Evolutionary conservation across 2,888 invertebrate genomes (phyloP), one percentile per base, ranked within the genome.

Genomic region (Zootermopsis nevadensis): DNA sequence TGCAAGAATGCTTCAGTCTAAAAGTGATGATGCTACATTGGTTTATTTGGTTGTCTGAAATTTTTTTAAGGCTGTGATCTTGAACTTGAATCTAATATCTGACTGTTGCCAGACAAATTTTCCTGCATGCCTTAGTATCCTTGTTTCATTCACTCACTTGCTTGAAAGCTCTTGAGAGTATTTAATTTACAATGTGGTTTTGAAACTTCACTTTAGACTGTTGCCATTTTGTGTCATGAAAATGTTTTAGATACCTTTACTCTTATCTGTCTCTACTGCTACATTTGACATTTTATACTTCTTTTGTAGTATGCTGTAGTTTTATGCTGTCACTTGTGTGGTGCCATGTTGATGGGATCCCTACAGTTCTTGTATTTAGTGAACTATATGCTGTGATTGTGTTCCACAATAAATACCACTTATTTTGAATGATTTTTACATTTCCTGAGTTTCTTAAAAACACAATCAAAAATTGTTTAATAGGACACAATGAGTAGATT

Each of bases 381-480:
- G 33, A 8, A 33, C 33, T 33, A 8, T 69, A 19, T 67, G 67
- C 67, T n/a, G n/a, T 77, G 76, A 77, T 30, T 77, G 77, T 77
- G 24, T 53, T 22, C 53, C 53, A 77, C 31, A 77, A 55, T 30
- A 77, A 3, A 55, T 77, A 33, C 55, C 55, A 77, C 24, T 77
- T 77, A 77, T 24, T 22, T 48, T 77, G 27, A 77, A 33, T 33
- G 69, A 69, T 33, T 33, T 31, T 53, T 48, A 60, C 33, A 24
- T 15, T 33, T 79, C 79, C 31, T 79, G 12, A 77, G 31, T 24
- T 55, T 55, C 33, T 22, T 30, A 77, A 55, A 74, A 66, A 82
- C 55, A 60, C 83, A 83, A 83, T 83, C 80, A 80, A 83, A 83
- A 83, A 79, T 83, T 83, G 83, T 83, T 83, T 67, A 83, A 80